Base-by-base conservation (phyloP, 1,140 invertebrate genomes). In the Episyrphus balteatus region DNA sequence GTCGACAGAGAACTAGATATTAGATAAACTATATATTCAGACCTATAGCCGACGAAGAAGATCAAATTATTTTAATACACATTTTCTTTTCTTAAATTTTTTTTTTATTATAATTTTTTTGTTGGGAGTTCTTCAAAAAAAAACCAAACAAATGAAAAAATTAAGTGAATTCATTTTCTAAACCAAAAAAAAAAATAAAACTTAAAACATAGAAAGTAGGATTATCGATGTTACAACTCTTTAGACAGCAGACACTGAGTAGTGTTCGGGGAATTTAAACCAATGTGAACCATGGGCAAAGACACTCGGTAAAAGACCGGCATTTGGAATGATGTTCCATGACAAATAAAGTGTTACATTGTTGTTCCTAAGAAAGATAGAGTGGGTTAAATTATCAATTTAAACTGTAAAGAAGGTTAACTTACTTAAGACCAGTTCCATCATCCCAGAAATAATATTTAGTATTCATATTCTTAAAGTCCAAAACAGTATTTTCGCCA, bases 401-500 rank as follows among this genome's bases (percentile, higher is more conserved):
- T 9, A 37, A 37, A 37, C 10, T 37, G 3, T n/a, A 6, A 37
- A 37, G 10, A 6, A 37, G 15, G 3, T 30, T 51, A 32, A 70
- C 71, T 82, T 79, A 93, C 89, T 80, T 90, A 12, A 99, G 75
- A 63, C 95, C 93, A 73, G 92, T 92, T 41, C 95, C 95, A 77
- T 98, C 96, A 79, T 99, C 96, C 88, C 93, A 96, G 73, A 99
- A 98, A 66, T 99, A 99, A 73, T 99, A 99, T 69, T 99, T 98
- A 3, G 92, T 92, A 62, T 96, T 92, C 74, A 94, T 84, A 63
- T 92, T 93, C 67, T 92, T 91, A 54, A 92, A 89, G 58, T 94
- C 85, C 33, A 99, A 65, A 14, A 88, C 72, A 30, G 93, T 82
- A 74, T 93, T 92, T 66, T 98, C 90, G 43, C 89, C 92, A 62